Evolutionary conservation across 2,113 vertebrate genomes (phyloP).

Genomic region (Columba janthina): DNA sequence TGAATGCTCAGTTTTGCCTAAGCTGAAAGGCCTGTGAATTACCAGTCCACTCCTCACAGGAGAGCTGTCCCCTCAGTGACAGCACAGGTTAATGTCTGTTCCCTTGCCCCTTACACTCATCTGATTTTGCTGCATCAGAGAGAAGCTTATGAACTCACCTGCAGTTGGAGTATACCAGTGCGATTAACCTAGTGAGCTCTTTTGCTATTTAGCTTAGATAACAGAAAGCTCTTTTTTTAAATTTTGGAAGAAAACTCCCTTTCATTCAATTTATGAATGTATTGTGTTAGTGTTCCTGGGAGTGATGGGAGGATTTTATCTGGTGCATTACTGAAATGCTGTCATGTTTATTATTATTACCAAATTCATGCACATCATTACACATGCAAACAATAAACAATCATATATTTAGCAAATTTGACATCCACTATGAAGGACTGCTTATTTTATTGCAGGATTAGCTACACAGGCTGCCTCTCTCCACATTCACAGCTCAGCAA

Average conservation of each 20-base stretch:
- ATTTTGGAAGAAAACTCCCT: not conserved
- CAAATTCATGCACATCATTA: not conserved
- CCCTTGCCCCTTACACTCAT: not conserved
- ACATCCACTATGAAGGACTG: not conserved
- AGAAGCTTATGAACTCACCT: not conserved
- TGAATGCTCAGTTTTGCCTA: not conserved
- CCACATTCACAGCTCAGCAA: not conserved
- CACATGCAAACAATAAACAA: constrained; percentile 53
- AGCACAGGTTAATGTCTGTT: not conserved
- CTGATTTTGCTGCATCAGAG: not conserved
- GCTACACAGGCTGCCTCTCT: not conserved
- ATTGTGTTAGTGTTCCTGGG: not conserved
- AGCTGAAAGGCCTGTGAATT: not conserved
- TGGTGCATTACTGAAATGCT: not conserved
- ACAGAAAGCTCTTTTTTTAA: not conserved
- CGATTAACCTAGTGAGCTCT: not conserved
- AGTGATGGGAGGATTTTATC: not conserved
- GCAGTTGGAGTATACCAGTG: not conserved
- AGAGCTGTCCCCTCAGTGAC: not conserved
- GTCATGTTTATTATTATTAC: constrained; percentile 33
- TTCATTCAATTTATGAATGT: not conserved
- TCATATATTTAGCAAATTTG: not conserved
- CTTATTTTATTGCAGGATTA: constrained; percentile 53
- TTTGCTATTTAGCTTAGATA: not conserved
- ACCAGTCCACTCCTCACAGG: not conserved